phyloP scores from a whole-genome alignment of 2,888 invertebrate species.

The Cryptosula pallasiana region DNA sequence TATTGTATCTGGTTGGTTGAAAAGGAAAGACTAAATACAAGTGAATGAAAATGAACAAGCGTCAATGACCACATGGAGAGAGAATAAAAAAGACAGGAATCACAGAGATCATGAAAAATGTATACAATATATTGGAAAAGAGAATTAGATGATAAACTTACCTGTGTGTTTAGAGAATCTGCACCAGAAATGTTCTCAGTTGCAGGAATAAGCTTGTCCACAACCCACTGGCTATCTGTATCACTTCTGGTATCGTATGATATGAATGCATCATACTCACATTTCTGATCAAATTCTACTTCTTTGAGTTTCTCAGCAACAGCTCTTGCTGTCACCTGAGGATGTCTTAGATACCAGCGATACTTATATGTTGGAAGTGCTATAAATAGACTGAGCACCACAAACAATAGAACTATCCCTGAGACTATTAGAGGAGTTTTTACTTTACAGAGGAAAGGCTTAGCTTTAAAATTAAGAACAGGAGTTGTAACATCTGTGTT shows the following conservation, averaged over 20 bases:
- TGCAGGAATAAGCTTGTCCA: neutral
- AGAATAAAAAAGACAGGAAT: no score
- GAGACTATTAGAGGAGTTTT: neutral
- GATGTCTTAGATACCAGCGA: constrained; percentile 15
- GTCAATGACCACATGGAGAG: no score
- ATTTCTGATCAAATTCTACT: constrained; percentile 14
- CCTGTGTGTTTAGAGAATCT: no score
- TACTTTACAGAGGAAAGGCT: neutral
- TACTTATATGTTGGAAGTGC: neutral
- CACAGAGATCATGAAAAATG: no score
- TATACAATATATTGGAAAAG: no score
- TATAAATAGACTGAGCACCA: neutral
- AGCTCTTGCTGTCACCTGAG: neutral
- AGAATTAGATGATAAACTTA: no score
- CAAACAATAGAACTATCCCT: neutral
- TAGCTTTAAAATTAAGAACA: neutral
- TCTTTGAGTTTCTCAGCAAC: neutral
- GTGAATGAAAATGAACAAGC: no score
- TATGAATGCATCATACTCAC: constrained; percentile 11
- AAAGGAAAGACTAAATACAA: no score
- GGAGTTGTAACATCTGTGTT: neutral
- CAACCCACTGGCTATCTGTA: neutral
- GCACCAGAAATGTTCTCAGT: no score
- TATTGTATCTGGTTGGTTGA: no score
- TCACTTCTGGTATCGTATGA: neutral